Evolutionary conservation across 2,113 vertebrate species (phyloP).

Genomic region (Calyptomena viridis): DNA sequence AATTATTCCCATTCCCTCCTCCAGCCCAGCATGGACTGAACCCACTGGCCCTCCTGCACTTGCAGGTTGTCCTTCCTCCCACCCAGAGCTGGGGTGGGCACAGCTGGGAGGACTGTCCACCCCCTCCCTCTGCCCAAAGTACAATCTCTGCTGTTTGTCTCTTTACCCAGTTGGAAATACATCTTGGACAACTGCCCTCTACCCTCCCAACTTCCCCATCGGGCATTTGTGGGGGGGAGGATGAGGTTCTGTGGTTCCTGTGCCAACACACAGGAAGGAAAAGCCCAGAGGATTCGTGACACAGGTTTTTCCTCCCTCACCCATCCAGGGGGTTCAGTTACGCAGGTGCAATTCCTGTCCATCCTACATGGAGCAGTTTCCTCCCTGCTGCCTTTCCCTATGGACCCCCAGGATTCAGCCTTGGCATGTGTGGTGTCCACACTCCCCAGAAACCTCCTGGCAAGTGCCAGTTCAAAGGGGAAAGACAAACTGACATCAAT

Average conservation of each 20-base stretch:
- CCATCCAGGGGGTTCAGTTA: background rate
- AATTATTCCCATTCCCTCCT: background rate
- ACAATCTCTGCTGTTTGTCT: background rate
- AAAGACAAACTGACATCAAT: background rate
- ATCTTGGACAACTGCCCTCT: background rate
- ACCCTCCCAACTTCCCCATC: background rate
- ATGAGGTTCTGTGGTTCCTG: background rate
- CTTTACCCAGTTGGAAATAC: background rate
- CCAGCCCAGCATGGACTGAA: background rate
- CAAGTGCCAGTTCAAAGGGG: background rate
- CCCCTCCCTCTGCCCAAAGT: background rate
- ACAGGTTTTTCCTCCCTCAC: background rate
- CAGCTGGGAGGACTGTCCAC: fast-evolving
- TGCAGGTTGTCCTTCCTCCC: background rate
- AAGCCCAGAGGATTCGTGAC: background rate
- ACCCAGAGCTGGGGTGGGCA: fast-evolving
- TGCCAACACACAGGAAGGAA: fast-evolving
- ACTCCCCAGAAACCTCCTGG: background rate
- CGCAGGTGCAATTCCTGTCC: background rate
- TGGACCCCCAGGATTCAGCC: background rate
- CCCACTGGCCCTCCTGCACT: background rate
- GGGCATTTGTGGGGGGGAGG: background rate
- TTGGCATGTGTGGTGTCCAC: fast-evolving
- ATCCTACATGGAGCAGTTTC: background rate
- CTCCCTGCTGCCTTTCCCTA: background rate